Conservation (phyloP, 2,888 invertebrate genomes). For the Anthophora plumipes region DNA sequence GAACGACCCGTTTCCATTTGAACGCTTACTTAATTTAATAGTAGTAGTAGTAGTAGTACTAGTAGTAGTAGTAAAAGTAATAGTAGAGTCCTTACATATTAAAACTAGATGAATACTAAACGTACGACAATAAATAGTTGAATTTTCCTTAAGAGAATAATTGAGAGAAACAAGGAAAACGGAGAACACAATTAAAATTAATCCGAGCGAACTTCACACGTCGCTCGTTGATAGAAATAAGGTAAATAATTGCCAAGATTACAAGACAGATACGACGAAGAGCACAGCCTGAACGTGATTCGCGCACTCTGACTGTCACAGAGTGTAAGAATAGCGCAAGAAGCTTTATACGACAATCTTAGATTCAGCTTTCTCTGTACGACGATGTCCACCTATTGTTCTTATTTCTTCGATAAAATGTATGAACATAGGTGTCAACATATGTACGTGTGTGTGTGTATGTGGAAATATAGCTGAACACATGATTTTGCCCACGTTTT, state of each 20-base stretch:
- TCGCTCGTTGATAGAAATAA: slow-evolving; percentile 6
- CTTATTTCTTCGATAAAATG: background rate
- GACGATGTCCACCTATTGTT: slow-evolving; percentile 8
- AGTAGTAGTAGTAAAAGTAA: background rate
- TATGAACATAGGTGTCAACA: no score
- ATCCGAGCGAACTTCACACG: slow-evolving; percentile 11
- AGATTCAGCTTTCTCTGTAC: slow-evolving; percentile 17
- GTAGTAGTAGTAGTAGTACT: background rate
- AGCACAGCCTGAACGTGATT: slow-evolving; percentile 26
- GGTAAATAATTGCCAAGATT: slow-evolving; percentile 18
- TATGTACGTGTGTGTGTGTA: no score
- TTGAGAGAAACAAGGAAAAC: slow-evolving; percentile 30
- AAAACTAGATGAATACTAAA: slow-evolving; percentile 47
- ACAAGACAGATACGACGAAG: slow-evolving; percentile 29
- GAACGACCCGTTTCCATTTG: background rate
- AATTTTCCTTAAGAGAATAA: slow-evolving; percentile 26
- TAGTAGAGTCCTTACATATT: slow-evolving; percentile 51
- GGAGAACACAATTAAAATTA: slow-evolving; percentile 45
- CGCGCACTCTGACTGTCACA: slow-evolving; percentile 1
- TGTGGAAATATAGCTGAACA: background rate
- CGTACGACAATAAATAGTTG: slow-evolving; percentile 67
- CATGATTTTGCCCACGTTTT: background rate
- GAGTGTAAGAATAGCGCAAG: slow-evolving; percentile 17
- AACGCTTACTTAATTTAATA: slow-evolving; percentile 24
- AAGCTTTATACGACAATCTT: slow-evolving; percentile 9